phyloP scores from a whole-genome alignment of 2,113 vertebrate species.

The Octodon degus region DNA sequence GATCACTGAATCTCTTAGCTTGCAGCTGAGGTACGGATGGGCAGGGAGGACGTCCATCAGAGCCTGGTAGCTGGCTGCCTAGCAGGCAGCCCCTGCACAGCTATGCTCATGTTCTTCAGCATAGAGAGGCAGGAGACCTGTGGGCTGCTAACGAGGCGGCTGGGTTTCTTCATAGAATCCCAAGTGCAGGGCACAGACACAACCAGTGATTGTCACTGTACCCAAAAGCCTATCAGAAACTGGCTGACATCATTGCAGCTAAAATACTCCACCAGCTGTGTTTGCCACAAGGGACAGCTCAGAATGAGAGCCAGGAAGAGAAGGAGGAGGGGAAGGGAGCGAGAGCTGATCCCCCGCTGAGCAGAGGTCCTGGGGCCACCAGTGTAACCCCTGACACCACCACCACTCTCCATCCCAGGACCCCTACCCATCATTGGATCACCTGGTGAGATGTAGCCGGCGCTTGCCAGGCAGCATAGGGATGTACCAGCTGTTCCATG shows the following conservation, averaged over 20 bases:
- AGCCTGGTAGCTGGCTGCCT: neutral
- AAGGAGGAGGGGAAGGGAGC: neutral
- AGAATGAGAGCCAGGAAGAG: neutral
- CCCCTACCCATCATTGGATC: neutral
- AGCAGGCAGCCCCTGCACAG: neutral
- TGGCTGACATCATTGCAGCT: conserved; percentile 81
- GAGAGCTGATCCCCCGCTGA: conserved; percentile 61
- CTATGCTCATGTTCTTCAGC: neutral
- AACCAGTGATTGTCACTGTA: conserved; percentile 71
- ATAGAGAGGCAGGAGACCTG: conserved; percentile 71
- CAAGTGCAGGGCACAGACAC: conserved; percentile 30
- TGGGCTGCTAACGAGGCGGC: conserved; percentile 72
- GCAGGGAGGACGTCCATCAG: conserved; percentile 28
- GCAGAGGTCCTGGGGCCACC: conserved; percentile 72
- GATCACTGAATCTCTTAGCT: neutral
- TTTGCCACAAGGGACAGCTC: conserved; percentile 78
- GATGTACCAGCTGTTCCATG: conserved; percentile 20
- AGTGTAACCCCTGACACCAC: conserved; percentile 39
- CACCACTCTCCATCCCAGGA: neutral
- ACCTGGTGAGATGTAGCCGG: neutral
- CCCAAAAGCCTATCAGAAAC: conserved; percentile 80
- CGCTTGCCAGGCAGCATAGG: neutral
- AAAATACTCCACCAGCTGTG: conserved; percentile 83
- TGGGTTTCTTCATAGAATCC: neutral
- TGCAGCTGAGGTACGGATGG: conserved; percentile 58